Evolutionary conservation across 1,140 invertebrate genomes (phyloP), one percentile per base, ranked within the genome.

Genomic region (Saxidomus purpurata): DNA sequence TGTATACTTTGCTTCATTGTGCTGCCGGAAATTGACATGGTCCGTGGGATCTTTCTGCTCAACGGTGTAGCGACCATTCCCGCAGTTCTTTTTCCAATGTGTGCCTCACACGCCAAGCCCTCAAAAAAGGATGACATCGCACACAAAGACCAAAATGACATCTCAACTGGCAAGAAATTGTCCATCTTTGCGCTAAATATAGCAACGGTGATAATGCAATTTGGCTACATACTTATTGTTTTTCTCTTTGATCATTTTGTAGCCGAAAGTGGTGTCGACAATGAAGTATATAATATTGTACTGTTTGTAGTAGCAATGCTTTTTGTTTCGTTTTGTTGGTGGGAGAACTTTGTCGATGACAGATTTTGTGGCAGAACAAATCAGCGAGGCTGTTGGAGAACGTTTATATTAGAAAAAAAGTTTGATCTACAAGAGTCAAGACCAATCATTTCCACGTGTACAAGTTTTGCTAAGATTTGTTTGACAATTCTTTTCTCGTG

Each of bases 301-400:
- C 13, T 69, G 9, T 67, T 88, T 49, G 25, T 69, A 0, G 11
- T 69, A 1, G 25, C 76, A 0, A 88, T 88, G 43, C n/a, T 88
- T 47, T 80, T 88, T 67, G 63, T 88, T 25, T 88, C 86, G 9
- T 88, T 79, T 81, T 69, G 76, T 1, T 69, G 49, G 55, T 88
- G 86, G 86, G 86, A 88, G 49, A 88, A 88, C 36, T 88, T 88
- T 63, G 76, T 67, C 19, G 86, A 88, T 88, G 86, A 88, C 63
- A 38, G 74, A 52, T 88, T 88, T 69, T 81, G 74, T 31, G 76
- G 86, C 11, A 19, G 6, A 38, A 49, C 40, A 9, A 80, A 36
- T 80, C 28, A 25, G 31, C 49, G 31, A 25, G 52, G 86, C 38
- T 31, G 36, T 25, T 63, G 40, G 28, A 67, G 36, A 52, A 69